Conservation (phyloP, 2,797 vertebrate genomes). For the Chromis chromis region DNA sequence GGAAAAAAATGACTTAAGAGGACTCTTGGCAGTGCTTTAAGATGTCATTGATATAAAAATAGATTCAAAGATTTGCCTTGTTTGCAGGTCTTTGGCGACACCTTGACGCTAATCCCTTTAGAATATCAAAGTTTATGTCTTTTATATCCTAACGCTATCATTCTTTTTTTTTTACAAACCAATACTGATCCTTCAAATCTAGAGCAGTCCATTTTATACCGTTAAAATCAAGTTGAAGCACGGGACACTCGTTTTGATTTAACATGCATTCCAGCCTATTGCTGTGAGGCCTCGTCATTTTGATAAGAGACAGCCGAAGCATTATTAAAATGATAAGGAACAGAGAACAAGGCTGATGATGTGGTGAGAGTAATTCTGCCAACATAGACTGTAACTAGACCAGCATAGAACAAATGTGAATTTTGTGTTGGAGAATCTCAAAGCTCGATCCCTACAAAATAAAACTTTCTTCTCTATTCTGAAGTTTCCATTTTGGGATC, state of each 20-base stretch:
- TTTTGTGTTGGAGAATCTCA: slow-evolving; percentile 20
- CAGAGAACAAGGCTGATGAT: background rate
- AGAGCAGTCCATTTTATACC: background rate
- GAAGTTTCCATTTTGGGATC: slow-evolving; percentile 34
- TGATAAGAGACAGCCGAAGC: slow-evolving; percentile 25
- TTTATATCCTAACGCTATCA: slow-evolving; percentile 12
- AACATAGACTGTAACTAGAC: background rate
- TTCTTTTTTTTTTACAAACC: slow-evolving; percentile 28
- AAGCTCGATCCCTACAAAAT: slow-evolving; percentile 13
- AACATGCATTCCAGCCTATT: slow-evolving; percentile 12
- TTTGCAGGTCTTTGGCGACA: slow-evolving; percentile 37
- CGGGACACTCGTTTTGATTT: slow-evolving; percentile 21
- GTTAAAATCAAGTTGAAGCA: slow-evolving; percentile 23
- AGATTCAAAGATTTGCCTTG: slow-evolving; percentile 37
- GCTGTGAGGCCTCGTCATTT: slow-evolving; percentile 13
- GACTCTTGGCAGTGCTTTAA: slow-evolving; percentile 39
- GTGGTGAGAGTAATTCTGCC: slow-evolving; percentile 11
- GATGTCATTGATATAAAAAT: slow-evolving; percentile 64
- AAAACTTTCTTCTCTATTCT: slow-evolving; percentile 16
- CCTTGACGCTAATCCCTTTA: slow-evolving; percentile 14
- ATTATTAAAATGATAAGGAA: slow-evolving; percentile 31
- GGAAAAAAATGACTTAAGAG: slow-evolving; percentile 29
- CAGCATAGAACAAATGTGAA: slow-evolving; percentile 11
- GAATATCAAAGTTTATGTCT: slow-evolving; percentile 39
- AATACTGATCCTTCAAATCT: slow-evolving; percentile 9